Base-by-base conservation (phyloP, 2,797 vertebrate genomes). In the Astyanax mexicanus region DNA sequence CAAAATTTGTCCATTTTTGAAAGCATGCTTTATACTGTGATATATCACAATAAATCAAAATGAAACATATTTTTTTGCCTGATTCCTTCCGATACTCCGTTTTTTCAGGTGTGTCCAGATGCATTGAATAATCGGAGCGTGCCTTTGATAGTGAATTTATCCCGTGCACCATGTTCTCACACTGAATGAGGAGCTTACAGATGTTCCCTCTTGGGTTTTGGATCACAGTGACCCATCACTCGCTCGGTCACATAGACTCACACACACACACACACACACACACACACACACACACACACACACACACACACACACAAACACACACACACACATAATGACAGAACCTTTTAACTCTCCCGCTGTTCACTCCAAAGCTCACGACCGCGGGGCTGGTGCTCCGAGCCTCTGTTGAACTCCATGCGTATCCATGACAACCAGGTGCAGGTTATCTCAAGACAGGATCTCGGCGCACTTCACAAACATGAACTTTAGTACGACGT, bases 381-480 rank as follows among this genome's bases (percentile, higher is more conserved):
- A 82, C 51, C 29, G 58, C 44, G 40, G 57, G 32, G 6, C 71
- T 64, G 40, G 23, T 42, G 67, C 38, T 78, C 60, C 19, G 57
- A 60, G 45, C 32, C 35, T 35, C 60, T 49, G 67, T 38, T 62
- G n/a, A 70, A 62, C 38, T 77, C 37, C 17, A 77, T 4, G 29
- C 44, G 80, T 81, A 77, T 74, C 82, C 79, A 81, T 81, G 79
- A 68, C 79, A 47, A 83, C 81, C 32, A 38, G 62, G 42, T 10
- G 19, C 57, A 61, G 37, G 27, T 55, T 72, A 73, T 62, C 74
- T 78, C 27, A 32, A 78, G 73, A 74, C 69, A 70, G 55, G 72
- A 81, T 66, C 78, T 66, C n/a, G 6, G 69, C 58, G 67, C 66
- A 17, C 25, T 47, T 49, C 32, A 64, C 62, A 65, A 57, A 62